Conservation (phyloP, 1,140 invertebrate species). For the Drosophila melanogaster region Release_6_plus_ISO1_MT NT_037436.4:4997501-4998000, state of each 20-base stretch:
- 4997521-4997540: slow-evolving; percentile 78
- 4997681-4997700: slow-evolving; percentile 35
- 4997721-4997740: slow-evolving; percentile 13
- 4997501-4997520: slow-evolving; percentile 69
- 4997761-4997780: slow-evolving; percentile 17
- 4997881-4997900: slow-evolving; percentile 70
- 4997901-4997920: slow-evolving; percentile 45
- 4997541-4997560: slow-evolving; percentile 59
- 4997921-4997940: slow-evolving; percentile 57
- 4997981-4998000: slow-evolving; percentile 74
- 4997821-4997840: slow-evolving; percentile 53
- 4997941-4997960: slow-evolving; percentile 82
- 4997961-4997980: slow-evolving; percentile 81
- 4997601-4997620: slow-evolving; percentile 16
- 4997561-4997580: slow-evolving; percentile 16
- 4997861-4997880: slow-evolving; percentile 45
- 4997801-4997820: slow-evolving; percentile 47
- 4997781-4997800: slow-evolving; percentile 21
- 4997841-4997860: slow-evolving; percentile 9
- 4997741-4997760: slow-evolving; percentile 37
- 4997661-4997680: slow-evolving; percentile 32
- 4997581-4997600: slow-evolving; percentile 12
- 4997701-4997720: slow-evolving; percentile 20
- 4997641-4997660: slow-evolving; percentile 15
- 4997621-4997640: slow-evolving; percentile 14